Percentiles rank a stretch among this genome's conserved stretches.
Conservation (phyloP, 2,888 invertebrate species). For the Microctonus brassicae region DNA sequence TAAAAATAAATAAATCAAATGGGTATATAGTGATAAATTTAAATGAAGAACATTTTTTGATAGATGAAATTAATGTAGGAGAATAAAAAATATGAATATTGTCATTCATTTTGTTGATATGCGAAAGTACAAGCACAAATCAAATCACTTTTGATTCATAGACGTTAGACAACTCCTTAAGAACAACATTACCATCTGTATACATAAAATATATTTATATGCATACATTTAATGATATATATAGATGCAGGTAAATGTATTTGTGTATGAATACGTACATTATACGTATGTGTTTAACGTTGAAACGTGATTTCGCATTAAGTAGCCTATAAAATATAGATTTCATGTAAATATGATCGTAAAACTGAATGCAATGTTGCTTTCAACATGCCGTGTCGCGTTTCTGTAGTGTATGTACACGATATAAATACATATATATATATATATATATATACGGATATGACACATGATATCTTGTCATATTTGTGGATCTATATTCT, state of each 20-base stretch:
- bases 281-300: slow-evolving; percentile 38
- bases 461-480: not conserved
- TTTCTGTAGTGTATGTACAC: too few relatives aligned
- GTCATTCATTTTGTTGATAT: not conserved
- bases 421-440: too few relatives aligned
- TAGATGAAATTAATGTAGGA: not conserved
- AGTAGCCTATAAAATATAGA: slow-evolving; percentile 67
- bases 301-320: slow-evolving; percentile 67
- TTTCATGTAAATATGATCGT: slow-evolving; percentile 67
- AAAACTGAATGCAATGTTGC: slow-evolving; percentile 58
- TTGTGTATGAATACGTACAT: not conserved
- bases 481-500: not conserved
- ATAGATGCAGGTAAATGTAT: too few relatives aligned
- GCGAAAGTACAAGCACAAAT: not conserved
- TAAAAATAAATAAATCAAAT: too few relatives aligned
- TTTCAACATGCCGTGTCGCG: slow-evolving; percentile 46
- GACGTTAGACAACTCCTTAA: not conserved
- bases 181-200: not conserved
- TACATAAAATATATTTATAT: not conserved
- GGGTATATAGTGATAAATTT: too few relatives aligned
- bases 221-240: too few relatives aligned
- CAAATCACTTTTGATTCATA: slow-evolving; percentile 27
- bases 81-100: not conserved
- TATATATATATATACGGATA: not conserved
- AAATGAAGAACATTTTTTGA: too few relatives aligned